A percentile compares a stretch with the other conserved stretches of the same genome.
These are phyloP conservation scores for Perithous albicinctus DNA, from an alignment of 2,888 invertebrate genomes.

Conservation along the genomic window DNA sequence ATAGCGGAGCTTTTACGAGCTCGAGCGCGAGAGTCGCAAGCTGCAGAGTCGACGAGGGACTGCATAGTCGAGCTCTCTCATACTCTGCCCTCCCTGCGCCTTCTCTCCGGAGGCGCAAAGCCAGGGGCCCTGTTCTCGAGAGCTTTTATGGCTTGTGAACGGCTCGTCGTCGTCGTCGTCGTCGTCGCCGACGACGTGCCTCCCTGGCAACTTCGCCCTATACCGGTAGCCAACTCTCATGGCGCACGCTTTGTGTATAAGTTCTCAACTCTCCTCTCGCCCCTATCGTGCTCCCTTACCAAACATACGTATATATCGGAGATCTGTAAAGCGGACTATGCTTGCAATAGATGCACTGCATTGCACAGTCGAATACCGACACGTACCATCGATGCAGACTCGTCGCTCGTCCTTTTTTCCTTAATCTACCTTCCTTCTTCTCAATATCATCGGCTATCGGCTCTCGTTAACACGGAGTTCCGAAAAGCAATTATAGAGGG, in stretches of 20 bases:
- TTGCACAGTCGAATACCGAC: conserved; percentile 1
- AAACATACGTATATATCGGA: not conserved
- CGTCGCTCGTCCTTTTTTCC: not conserved
- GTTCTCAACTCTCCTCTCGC: not conserved
- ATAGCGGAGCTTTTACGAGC: conserved; percentile 54
- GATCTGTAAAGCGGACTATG: not conserved
- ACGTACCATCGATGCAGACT: conserved; percentile 3
- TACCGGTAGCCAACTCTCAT: conserved; percentile 32
- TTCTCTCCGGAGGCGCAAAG: conserved; percentile 34
- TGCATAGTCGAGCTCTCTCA: conserved; percentile 28
- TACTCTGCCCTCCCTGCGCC: not conserved
- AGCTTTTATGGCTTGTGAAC: conserved; percentile 64
- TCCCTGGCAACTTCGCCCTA: conserved; percentile 36
- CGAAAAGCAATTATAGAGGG: not conserved
- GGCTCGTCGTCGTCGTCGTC: conserved; percentile 49
- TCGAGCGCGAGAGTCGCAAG: conserved; percentile 49
- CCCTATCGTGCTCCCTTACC: conserved; percentile 9
- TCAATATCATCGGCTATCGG: not conserved
- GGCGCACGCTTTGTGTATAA: not conserved
- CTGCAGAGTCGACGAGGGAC: conserved; percentile 57
- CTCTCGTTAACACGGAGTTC: not conserved
- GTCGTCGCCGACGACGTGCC: conserved; percentile 27
- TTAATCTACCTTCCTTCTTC: not conserved
- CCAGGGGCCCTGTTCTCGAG: conserved; percentile 52
- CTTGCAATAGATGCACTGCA: not conserved